Evolutionary conservation across 2,888 invertebrate species (phyloP), one percentile per base, ranked within the genome.

Genomic region (Habroteleia sp.): DNA sequence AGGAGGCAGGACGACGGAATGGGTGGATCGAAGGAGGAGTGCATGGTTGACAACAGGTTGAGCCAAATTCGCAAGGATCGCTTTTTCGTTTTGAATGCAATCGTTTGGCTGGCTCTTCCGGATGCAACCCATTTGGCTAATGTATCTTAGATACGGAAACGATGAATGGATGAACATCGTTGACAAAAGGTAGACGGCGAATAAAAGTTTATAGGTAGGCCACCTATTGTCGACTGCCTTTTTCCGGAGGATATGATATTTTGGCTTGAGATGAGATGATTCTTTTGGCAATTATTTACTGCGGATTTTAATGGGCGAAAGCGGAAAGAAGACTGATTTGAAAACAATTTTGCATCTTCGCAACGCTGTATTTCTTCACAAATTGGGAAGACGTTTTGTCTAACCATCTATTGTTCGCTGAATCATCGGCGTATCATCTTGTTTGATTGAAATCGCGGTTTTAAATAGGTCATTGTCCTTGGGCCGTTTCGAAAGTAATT

Each of bases 11-110:
- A 8, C n/a, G 10, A 7, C 25, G 33, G 27, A 31, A 37, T 46
- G 4, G 68, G 52, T 41, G 39, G 35, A n/a, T 23, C 33, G 69
- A 37, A 60, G 52, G 42, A 37, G 69, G 48, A 42, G 44, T 42
- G n/a, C 17, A 35, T 14, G 52, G 54, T 63, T 71, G 71, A 71
- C 71, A 71, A 71, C 71, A 71, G 71, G 62, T 71, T 71, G 54
- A 54, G 31, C 54, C 13, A 65, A 42, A 27, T 13, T 48, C 8
- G 29, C 17, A 31, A 25, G 42, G 29, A 56, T 2, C 2, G 35
- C 44, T 65, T 65, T 50, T 52, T 54, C 41, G 33, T 50, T 31
- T 14, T n/a, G 10, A 20, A 35, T 14, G 7, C 37, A 3, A 13
- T 31, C 17, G 33, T 42, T 27, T 31, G 25, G 41, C 27, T 2